These are phyloP conservation scores for Onychostruthus taczanowskii DNA, from an alignment of 2,113 vertebrate species.

Conservation along the genomic window DNA sequence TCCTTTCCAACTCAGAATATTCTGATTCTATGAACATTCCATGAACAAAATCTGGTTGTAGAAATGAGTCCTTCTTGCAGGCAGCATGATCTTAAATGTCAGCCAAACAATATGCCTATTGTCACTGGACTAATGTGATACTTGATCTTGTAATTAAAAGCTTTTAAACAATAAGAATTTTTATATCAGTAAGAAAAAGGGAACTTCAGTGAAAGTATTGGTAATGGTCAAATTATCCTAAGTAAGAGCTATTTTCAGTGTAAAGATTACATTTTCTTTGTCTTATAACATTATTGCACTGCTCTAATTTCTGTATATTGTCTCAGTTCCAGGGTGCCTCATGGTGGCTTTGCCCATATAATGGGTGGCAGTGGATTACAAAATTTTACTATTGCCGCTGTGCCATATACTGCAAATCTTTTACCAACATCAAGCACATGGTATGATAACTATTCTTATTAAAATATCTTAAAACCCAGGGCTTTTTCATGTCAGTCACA, in stretches of 20 bases:
- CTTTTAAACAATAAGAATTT: background rate
- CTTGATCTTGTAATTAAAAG: background rate
- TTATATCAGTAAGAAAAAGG: background rate
- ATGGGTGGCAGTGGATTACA: constrained; percentile 97
- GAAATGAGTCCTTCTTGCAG: background rate
- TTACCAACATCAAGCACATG: constrained; percentile 97
- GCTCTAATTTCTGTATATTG: constrained; percentile 6
- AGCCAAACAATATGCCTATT: background rate
- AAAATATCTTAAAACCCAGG: background rate
- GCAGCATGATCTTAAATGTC: background rate
- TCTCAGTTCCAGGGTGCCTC: constrained; percentile 93
- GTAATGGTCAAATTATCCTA: background rate
- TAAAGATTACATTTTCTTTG: background rate
- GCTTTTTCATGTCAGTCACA: background rate
- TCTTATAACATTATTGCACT: background rate
- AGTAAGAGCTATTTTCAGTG: background rate
- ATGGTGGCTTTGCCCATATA: constrained; percentile 95
- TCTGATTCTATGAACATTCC: background rate
- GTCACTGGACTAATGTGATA: background rate
- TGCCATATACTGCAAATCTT: constrained; percentile 91
- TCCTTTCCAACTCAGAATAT: background rate
- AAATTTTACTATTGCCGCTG: constrained; percentile 94
- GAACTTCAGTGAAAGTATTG: background rate
- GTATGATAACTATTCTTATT: constrained; percentile 71
- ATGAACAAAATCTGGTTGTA: background rate